Evolutionary conservation across 2,888 invertebrate species (phyloP), one percentile per base, ranked within the genome.

Genomic region (Phragmatobia fuliginosa): DNA sequence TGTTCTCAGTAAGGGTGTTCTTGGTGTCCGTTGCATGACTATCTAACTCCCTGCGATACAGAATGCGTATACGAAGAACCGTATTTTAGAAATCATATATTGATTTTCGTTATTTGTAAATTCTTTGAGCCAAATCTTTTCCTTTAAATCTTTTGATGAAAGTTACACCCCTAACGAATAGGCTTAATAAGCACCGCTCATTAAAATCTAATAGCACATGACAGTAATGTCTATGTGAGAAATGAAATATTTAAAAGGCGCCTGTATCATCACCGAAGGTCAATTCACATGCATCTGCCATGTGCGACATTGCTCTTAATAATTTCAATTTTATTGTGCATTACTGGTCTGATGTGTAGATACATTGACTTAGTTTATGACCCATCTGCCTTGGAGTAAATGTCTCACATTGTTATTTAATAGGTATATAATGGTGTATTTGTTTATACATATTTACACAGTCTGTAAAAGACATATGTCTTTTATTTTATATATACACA

Each of bases 311-410:
- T 67, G 64, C 21, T 64, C 64, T 61, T 67, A 71, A 71, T 64
- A 61, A 71, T 67, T 69, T 67, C 69, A 69, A 65, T 72, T 67
- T 67, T 16, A 60, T 52, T 49, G 62, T 61, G 49, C 41, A 58
- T 71, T 64, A 67, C 56, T 59, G 45, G 58, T 28, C 62, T 49
- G 28, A 62, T 62, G 66, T 5, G 21, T 38, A 31, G 11, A 31
- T 31, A 16, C 31, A 38, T 28, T n/a, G 45, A 14, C 8, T 49
- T 28, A 66, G 18, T 60, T 64, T 52, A 52, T 33, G 25, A 64
- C n/a, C n/a, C 7, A 63, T 32, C n/a, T 14, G 45, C 2, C 38
- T 28, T 8, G 4, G 38, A 28, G 14, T 18, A 10, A 41, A 28
- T 28, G 5, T 16, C 11, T 28, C 28, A 56, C 28, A 16, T 56